phyloP scores from a whole-genome alignment of 2,797 vertebrate genomes.

The Cyclopterus lumpus region DNA sequence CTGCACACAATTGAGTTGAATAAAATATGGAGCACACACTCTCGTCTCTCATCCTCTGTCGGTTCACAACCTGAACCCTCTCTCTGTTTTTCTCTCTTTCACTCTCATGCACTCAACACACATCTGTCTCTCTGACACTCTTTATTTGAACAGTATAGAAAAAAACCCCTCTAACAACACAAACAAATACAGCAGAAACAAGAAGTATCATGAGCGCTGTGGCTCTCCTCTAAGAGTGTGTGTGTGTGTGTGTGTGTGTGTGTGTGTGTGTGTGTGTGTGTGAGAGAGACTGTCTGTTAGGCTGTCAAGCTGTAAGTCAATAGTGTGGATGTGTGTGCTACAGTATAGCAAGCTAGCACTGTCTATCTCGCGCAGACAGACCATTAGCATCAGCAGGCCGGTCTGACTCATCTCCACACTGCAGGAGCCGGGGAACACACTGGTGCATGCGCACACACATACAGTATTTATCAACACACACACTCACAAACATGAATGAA shows the following conservation, averaged over 20 bases:
- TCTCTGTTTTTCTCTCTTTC: slow-evolving; percentile 19
- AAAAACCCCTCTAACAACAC: slow-evolving; percentile 18
- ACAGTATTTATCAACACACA: slow-evolving; percentile 33
- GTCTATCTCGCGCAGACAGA: slow-evolving; percentile 59
- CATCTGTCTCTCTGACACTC: slow-evolving; percentile 39
- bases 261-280: slow-evolving; percentile 1
- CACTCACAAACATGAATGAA: slow-evolving; percentile 51
- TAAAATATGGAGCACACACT: slow-evolving; percentile 63
- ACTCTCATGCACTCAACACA: background rate
- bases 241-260: slow-evolving; percentile 18
- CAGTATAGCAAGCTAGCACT: slow-evolving; percentile 41
- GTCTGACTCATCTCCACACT: slow-evolving; percentile 68
- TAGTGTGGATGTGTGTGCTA: slow-evolving; percentile 28
- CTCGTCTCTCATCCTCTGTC: slow-evolving; percentile 38
- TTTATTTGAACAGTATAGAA: slow-evolving; percentile 30
- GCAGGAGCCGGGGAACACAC: slow-evolving; percentile 61
- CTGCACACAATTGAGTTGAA: slow-evolving; percentile 50
- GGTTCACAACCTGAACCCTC: slow-evolving; percentile 31
- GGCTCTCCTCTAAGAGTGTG: slow-evolving; percentile 14
- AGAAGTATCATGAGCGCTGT: background rate
- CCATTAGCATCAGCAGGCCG: slow-evolving; percentile 65
- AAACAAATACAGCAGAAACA: slow-evolving; percentile 24
- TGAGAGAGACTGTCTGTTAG: background rate
- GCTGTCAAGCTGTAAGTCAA: slow-evolving; percentile 24
- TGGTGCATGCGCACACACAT: slow-evolving; percentile 57